Base-by-base conservation (phyloP, 2,888 invertebrate species). In the Scaptodrosophila latifasciaeformis region DNA sequence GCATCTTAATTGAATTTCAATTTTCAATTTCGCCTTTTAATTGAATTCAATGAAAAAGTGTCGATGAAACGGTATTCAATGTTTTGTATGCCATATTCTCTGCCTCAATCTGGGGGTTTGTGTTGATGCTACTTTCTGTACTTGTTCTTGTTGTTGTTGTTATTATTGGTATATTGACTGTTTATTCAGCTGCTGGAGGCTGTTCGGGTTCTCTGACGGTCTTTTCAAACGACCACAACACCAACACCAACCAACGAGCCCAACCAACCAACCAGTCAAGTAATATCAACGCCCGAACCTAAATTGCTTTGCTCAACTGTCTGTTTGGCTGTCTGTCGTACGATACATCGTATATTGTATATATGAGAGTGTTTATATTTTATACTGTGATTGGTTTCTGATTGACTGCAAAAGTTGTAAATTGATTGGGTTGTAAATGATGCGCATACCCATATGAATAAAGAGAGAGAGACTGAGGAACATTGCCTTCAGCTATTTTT, bases 41-140 rank as follows among this genome's bases (percentile, higher is more conserved):
- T 77, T 77, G 76, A 77, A 77, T 77, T 77, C 76, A 81, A 77
- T 81, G 76, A 71, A 76, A 81, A 77, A 76, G 79, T 81, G 81
- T 81, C 79, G 71, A 78, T 75, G 76, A 81, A 71, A 67, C 62
- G 75, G 60, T 61, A 67, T 75, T 70, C 77, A 79, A 48, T 51
- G 57, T 56, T 75, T 65, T 68, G 51, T 67, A 37, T 55, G 58
- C 35, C 15, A 2, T 37, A 12, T 46, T 30, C 49, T 39, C 35
- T 43, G 19, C 44, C 34, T 29, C 12, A 21, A n/a, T n/a, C n/a
- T n/a, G n/a, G n/a, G n/a, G n/a, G 29, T 15, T 39, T n/a, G 40
- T 43, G 52, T 54, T 63, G 53, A 39, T 54, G 50, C 49, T 53
- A 24, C n/a, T 42, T 13, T 27, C 9, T 27, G 12, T 30, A 34